phyloP scores from a whole-genome alignment of 1,140 invertebrate genomes.

The Drosophila arawakana region DNA sequence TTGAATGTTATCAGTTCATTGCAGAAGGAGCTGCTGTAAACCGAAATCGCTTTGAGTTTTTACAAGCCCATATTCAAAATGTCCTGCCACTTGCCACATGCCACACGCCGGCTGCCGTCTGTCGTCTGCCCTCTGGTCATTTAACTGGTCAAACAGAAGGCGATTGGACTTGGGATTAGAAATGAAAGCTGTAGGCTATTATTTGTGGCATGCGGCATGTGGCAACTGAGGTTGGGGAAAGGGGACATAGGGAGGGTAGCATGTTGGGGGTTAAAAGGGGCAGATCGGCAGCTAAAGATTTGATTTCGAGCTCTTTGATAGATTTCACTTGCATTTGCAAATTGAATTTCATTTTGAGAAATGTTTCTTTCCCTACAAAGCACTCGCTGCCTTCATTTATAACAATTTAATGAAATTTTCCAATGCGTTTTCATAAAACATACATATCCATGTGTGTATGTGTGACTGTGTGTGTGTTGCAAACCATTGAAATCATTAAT shows the following conservation, averaged over 20 bases:
- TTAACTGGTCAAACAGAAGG: constrained; percentile 60
- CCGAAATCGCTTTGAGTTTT: constrained; percentile 57
- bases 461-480: neutral
- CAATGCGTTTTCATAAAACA: constrained; percentile 78
- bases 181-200: constrained; percentile 38
- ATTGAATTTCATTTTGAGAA: constrained; percentile 69
- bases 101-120: neutral
- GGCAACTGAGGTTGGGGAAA: constrained; percentile 4
- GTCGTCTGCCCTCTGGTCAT: constrained; percentile 34
- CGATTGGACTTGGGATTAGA: constrained; percentile 44
- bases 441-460: constrained; percentile 18
- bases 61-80: constrained; percentile 69
- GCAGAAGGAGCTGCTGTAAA: constrained; percentile 46
- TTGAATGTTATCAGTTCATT: constrained; percentile 76
- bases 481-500: constrained; percentile 60
- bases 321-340: constrained; percentile 74
- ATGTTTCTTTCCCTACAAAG: constrained; percentile 46
- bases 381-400: constrained; percentile 66
- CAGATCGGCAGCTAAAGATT: constrained; percentile 63
- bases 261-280: neutral
- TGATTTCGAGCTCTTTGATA: constrained; percentile 67
- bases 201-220: constrained; percentile 39
- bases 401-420: constrained; percentile 83
- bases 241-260: neutral
- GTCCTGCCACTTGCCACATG: constrained; percentile 16